phyloP scores from a whole-genome alignment of 1,140 invertebrate species.

The Camponotus floridanus region DNA sequence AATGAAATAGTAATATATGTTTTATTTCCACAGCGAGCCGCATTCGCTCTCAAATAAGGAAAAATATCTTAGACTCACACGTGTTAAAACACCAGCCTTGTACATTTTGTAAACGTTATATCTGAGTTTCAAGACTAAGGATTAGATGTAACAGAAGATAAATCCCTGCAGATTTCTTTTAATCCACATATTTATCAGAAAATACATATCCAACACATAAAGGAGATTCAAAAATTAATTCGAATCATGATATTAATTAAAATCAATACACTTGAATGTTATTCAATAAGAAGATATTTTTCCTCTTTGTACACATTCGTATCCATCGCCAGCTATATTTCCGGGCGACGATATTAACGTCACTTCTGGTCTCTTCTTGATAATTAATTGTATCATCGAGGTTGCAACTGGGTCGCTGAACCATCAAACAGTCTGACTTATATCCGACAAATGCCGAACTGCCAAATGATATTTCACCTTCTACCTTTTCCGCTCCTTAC shows the following conservation, averaged over 20 bases:
- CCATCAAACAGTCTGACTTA: conserved; percentile 68
- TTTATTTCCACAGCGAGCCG: conserved; percentile 53
- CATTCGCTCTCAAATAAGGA: conserved; percentile 35
- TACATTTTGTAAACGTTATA: neutral
- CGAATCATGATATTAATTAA: neutral
- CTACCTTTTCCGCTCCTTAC: conserved; percentile 64
- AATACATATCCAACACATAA: neutral
- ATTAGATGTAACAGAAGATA: conserved; percentile 19
- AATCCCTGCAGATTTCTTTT: conserved; percentile 32
- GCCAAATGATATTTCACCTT: conserved; percentile 72
- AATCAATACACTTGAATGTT: neutral
- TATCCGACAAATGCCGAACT: conserved; percentile 70
- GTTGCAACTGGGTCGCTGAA: conserved; percentile 66
- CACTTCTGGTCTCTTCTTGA: conserved; percentile 33
- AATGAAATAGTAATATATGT: conserved; percentile 60
- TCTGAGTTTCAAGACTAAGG: conserved; percentile 33
- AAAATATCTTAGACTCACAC: conserved; percentile 65
- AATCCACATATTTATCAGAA: conserved; percentile 53
- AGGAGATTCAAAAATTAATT: conserved; percentile 6
- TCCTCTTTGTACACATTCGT: conserved; percentile 54
- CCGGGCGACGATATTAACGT: conserved; percentile 22
- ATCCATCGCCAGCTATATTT: conserved; percentile 59
- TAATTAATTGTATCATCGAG: conserved; percentile 21
- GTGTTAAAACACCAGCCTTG: conserved; percentile 1
- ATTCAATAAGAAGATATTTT: conserved; percentile 65